Evolutionary conservation across 1,140 invertebrate species (phyloP).

Genomic region (Aphis craccivora): DNA sequence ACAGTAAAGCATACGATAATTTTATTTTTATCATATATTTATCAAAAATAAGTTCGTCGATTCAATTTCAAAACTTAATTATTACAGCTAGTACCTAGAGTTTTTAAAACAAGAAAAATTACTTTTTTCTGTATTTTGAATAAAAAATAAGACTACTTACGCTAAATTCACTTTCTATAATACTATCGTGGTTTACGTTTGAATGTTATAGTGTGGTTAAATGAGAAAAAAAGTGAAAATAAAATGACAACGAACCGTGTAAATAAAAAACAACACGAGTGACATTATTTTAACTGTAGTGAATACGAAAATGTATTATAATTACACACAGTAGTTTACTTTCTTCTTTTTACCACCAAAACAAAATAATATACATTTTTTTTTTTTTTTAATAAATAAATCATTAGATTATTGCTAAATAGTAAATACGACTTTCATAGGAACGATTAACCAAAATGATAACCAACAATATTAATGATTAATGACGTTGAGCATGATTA

Average conservation of each 20-base stretch:
- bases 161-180: background rate
- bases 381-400: background rate
- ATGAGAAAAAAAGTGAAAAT: slow-evolving; percentile 30
- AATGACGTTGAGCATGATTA: background rate
- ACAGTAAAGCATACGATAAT: too few relatives aligned
- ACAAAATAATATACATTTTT: background rate
- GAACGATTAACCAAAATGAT: background rate
- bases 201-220: background rate
- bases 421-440: background rate
- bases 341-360: background rate
- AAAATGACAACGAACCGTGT: slow-evolving; percentile 24
- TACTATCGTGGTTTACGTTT: background rate
- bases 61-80: background rate
- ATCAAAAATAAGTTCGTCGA: background rate
- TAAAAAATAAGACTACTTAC: background rate
- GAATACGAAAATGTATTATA: background rate
- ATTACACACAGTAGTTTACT: slow-evolving; percentile 10
- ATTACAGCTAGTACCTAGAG: background rate
- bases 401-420: background rate
- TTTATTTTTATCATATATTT: background rate
- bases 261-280: background rate
- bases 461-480: background rate
- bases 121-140: background rate
- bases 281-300: slow-evolving; percentile 36
- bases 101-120: background rate